Percentiles rank a stretch among this genome's conserved stretches.
Conservation (phyloP, 2,888 invertebrate species). For the Stenodema calcarata region DNA sequence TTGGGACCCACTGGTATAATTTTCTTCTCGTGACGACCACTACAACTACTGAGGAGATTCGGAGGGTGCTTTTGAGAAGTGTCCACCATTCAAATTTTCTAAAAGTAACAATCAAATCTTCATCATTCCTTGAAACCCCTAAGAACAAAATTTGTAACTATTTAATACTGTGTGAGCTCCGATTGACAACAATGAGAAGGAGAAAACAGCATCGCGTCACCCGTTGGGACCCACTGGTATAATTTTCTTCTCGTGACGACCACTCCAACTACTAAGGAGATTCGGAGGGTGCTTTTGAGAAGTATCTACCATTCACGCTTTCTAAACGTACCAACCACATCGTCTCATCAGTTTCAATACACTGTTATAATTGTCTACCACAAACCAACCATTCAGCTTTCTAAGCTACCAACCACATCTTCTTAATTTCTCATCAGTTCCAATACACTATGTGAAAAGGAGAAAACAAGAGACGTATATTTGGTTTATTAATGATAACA, state of each 20-base stretch:
- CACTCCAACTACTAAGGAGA: not conserved
- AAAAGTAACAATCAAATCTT: not conserved
- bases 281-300: slow-evolving; percentile 27
- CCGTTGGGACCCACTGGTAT: not conserved
- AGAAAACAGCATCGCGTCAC: not conserved
- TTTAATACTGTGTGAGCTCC: slow-evolving; percentile 5
- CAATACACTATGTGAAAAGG: too few species aligned
- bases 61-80: slow-evolving; percentile 35
- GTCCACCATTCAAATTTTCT: not conserved
- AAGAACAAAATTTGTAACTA: too few species aligned
- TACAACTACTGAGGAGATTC: not conserved
- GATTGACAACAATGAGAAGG: slow-evolving; percentile 21
- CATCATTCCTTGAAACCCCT: not conserved
- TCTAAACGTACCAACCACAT: not conserved
- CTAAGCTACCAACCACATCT: too few species aligned
- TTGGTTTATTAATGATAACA: too few species aligned
- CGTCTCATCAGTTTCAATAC: too few species aligned
- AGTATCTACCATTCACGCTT: not conserved
- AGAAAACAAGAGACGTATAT: too few species aligned
- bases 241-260: slow-evolving; percentile 4
- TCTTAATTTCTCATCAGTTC: too few species aligned
- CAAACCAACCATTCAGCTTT: too few species aligned
- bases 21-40: slow-evolving; percentile 11
- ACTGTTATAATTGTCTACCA: too few species aligned
- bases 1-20: not conserved